A percentile compares a stretch with the other conserved stretches of the same genome.
Evolutionary conservation across 2,797 vertebrate species (phyloP).

Genomic region (Picus viridis): DNA sequence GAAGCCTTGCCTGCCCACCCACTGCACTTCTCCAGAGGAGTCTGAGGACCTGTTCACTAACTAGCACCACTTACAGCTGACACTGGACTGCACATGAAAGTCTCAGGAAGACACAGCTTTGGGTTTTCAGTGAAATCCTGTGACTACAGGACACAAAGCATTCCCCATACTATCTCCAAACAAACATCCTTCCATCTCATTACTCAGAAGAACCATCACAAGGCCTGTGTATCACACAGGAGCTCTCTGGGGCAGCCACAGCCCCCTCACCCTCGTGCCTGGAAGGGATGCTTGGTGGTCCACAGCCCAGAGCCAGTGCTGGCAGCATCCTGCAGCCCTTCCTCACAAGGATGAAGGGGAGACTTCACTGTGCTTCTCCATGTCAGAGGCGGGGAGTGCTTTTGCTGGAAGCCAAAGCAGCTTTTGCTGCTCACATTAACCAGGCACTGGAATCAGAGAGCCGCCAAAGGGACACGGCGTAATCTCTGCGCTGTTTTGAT

Average conservation of each 20-base stretch:
- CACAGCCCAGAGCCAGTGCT: no score
- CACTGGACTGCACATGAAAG: neutral
- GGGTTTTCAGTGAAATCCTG: neutral
- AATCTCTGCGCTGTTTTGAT: conserved; percentile 20
- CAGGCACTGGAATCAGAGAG: neutral
- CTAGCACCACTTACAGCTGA: neutral
- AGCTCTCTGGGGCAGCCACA: neutral
- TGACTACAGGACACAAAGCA: neutral
- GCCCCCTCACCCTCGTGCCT: neutral
- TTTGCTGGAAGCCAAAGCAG: neutral
- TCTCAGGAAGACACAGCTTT: neutral
- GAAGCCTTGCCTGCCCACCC: neutral
- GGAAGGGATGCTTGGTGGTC: rapidly evolving
- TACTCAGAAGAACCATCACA: neutral
- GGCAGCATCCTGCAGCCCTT: neutral
- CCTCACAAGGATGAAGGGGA: rapidly evolving
- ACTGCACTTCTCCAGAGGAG: neutral
- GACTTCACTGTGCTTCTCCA: rapidly evolving
- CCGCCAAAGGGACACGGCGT: neutral
- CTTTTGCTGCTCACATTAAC: neutral
- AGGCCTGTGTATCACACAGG: neutral
- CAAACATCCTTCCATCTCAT: neutral
- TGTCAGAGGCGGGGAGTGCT: neutral
- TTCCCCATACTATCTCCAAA: neutral
- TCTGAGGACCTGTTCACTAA: neutral